Percentiles rank a stretch among this genome's conserved stretches.
phyloP scores from a whole-genome alignment of 1,140 invertebrate species.

The Penaeus chinensis region DNA sequence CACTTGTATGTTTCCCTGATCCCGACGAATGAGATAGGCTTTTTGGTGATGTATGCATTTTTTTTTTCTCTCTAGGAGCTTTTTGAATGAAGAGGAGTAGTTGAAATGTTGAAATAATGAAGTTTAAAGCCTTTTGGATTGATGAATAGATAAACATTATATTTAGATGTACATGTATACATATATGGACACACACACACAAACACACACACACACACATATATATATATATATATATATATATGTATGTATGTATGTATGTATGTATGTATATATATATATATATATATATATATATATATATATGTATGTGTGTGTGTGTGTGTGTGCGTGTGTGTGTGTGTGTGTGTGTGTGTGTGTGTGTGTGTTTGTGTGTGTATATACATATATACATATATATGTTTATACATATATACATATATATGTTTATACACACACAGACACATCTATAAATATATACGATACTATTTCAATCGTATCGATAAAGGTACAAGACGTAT shows the following conservation, averaged over 20 bases:
- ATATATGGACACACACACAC: neutral
- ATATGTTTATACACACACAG: neutral
- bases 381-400: neutral
- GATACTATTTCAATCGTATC: neutral
- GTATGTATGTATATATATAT: neutral
- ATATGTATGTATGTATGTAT: neutral
- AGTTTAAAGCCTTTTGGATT: no score
- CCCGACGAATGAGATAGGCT: conserved; percentile 38
- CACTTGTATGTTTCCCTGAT: conserved; percentile 22
- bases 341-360: neutral
- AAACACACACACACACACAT: neutral
- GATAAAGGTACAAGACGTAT: no score
- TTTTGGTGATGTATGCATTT: neutral
- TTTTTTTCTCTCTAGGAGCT: no score
- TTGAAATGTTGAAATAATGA: neutral
- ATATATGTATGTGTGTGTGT: no score
- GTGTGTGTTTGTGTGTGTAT: neutral
- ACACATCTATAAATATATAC: neutral
- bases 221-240: neutral
- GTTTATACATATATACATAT: conserved; percentile 29
- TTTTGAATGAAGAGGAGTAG: conserved; percentile 9
- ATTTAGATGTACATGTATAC: neutral
- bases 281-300: no score
- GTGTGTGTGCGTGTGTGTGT: no score
- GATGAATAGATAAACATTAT: no score